Base-by-base conservation (phyloP, 2,797 vertebrate genomes). In the Anguilla anguilla region DNA sequence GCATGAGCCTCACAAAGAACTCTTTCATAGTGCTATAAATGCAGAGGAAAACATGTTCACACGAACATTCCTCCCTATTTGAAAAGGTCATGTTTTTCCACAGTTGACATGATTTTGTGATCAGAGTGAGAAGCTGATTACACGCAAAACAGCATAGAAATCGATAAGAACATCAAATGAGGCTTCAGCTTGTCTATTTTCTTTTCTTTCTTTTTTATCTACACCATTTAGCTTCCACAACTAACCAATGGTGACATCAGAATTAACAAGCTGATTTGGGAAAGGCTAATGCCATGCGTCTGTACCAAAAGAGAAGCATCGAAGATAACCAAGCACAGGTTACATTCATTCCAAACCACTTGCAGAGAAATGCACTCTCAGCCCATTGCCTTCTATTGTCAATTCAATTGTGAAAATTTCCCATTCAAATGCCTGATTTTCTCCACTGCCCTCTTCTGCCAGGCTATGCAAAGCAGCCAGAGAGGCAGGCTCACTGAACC, bases 361-460 rank as follows among this genome's bases (percentile, higher is more conserved):
- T 39, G 31, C 10, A 79, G 74, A 79, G 74, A 79, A 39, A 39
- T 77, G 2, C 13, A 46, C 15, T 43, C 39, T 46, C 4, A 79
- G 15, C 11, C 39, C 17, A 43, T 17, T 28, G n/a, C 74, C 35
- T 17, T 22, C 46, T 82, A 5, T 67, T 69, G 22, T 51, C 22
- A 1, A 13, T 46, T 53, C 10, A 59, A 19, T 83, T 28, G 72
- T 55, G 13, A 51, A 87, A 74, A 88, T 85, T 87, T 87, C 72
- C 72, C 49, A 86, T 85, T 74, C 74, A 87, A 90, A 90, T 90
- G 31, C 15, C 83, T 49, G 83, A 49, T 13, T 85, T 64, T 79
- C n/a, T 69, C 49, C 39, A 53, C 5, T 4, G 51, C 49, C 85
- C 53, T 81, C n/a, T 86, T 51, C 57, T 81, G 57, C 11, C 25